Conservation (phyloP, 2,797 vertebrate species). For the Sebastes trivittatus region DNA sequence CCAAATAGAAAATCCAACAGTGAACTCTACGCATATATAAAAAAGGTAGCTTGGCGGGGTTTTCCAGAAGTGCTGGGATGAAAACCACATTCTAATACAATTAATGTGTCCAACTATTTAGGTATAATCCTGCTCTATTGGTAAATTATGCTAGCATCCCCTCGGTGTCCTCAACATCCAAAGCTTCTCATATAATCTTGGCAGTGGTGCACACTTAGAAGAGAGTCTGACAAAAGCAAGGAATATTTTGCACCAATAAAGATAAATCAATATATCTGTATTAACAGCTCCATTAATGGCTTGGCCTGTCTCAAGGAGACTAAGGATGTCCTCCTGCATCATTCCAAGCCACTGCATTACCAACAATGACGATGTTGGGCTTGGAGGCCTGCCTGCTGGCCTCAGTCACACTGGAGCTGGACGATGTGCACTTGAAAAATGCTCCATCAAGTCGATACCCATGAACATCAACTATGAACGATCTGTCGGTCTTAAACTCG, state of each 20-base stretch:
- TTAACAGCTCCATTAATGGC: conserved; percentile 59
- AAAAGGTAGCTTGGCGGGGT: not conserved
- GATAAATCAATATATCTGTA: conserved; percentile 47
- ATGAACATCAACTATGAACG: conserved; percentile 31
- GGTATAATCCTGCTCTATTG: not conserved
- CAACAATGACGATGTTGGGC: conserved; percentile 30
- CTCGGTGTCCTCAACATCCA: conserved; percentile 11
- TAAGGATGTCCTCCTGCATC: conserved; percentile 21
- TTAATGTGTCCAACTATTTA: not conserved
- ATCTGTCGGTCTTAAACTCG: no score
- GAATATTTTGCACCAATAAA: conserved; percentile 34
- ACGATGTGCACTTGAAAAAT: conserved; percentile 15
- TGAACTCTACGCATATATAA: not conserved
- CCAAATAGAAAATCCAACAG: not conserved
- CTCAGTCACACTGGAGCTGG: not conserved
- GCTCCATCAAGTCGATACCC: conserved; percentile 10
- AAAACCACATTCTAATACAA: conserved; percentile 3
- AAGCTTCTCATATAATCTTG: conserved; percentile 31
- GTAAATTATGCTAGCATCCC: not conserved
- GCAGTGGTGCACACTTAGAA: conserved; percentile 11
- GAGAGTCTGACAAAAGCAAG: conserved; percentile 39
- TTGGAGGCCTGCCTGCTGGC: conserved; percentile 52
- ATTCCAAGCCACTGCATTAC: conserved; percentile 36
- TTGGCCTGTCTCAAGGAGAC: conserved; percentile 61
- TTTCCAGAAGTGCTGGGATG: not conserved